Evolutionary conservation across 2,113 vertebrate genomes (phyloP), one percentile per base, ranked within the genome.

Genomic region (Periophthalmodon schlosseri): DNA sequence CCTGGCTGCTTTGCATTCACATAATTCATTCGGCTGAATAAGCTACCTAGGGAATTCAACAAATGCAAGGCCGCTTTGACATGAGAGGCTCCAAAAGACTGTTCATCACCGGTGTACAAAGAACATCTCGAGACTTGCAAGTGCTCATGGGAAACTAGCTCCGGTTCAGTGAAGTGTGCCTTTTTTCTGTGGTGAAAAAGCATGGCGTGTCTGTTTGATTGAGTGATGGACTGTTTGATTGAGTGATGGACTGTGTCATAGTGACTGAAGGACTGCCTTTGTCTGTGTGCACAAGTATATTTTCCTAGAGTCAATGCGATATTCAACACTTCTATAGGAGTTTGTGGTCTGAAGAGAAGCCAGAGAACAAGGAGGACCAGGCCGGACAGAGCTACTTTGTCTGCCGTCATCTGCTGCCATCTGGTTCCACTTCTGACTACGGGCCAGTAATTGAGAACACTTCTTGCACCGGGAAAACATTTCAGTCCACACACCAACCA

Each of bases 381-480:
- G 82, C 78, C 86, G 85, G 85, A 91, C 90, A 92, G 89, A 92
- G 89, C 84, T 86, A 92, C 89, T 92, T 88, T 89, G 89, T 92
- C 89, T 90, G 82, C 91, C 82, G 79, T 89, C 89, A 92, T 93
- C 83, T 87, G 83, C 76, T 79, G 70, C 93, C 94, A 94, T 94
- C 91, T 94, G 94, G 91, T 94, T 94, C 91, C 91, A 94, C 93
- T 94, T 92, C 87, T 84, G 87, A 89, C 83, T 80, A 79, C 20
- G n/a, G 83, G 86, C 82, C 89, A 84, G 90, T 94, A 93, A 93
- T 93, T 91, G 90, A 92, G 91, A 92, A 92, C 91, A 92, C 89
- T 92, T 92, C 87, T 92, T 74, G 84, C 92, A 92, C 91, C 89
- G 91, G 91, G 82, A 92, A 93, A 92, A 92, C 90, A 91, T 91